Conservation (phyloP, 2,797 vertebrate genomes). For the Cynopterus sphinx region DNA sequence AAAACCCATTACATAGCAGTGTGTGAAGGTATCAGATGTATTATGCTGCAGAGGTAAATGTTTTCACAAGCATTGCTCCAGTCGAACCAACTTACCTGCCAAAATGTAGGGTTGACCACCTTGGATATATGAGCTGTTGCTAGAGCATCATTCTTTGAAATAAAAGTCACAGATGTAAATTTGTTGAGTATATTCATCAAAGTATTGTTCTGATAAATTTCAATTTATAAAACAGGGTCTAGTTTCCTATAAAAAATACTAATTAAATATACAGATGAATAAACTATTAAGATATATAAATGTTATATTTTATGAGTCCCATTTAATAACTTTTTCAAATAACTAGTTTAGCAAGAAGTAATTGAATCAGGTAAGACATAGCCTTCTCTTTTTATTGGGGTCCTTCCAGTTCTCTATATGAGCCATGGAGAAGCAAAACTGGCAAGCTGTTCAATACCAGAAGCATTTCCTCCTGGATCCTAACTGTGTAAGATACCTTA, state of each 20-base stretch:
- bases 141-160: constrained; percentile 47
- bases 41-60: constrained; percentile 20
- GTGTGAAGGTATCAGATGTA: background rate
- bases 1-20: background rate
- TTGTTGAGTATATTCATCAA: constrained; percentile 64
- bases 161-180: constrained; percentile 57
- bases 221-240: background rate
- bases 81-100: constrained; percentile 77
- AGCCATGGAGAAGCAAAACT: background rate
- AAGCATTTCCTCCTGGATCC: background rate
- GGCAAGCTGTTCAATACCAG: background rate
- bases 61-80: constrained; percentile 72
- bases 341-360: background rate
- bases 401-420: background rate
- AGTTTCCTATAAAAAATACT: background rate
- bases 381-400: background rate
- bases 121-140: constrained; percentile 27
- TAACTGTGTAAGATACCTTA: background rate
- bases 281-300: background rate
- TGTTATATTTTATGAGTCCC: background rate
- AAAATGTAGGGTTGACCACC: constrained; percentile 64
- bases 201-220: constrained; percentile 71
- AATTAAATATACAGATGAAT: background rate
- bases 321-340: background rate
- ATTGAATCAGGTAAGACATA: background rate